Evolutionary conservation across 2,888 invertebrate species (phyloP), one percentile per base, ranked within the genome.

Genomic region (Ferdinandea cuprea): DNA sequence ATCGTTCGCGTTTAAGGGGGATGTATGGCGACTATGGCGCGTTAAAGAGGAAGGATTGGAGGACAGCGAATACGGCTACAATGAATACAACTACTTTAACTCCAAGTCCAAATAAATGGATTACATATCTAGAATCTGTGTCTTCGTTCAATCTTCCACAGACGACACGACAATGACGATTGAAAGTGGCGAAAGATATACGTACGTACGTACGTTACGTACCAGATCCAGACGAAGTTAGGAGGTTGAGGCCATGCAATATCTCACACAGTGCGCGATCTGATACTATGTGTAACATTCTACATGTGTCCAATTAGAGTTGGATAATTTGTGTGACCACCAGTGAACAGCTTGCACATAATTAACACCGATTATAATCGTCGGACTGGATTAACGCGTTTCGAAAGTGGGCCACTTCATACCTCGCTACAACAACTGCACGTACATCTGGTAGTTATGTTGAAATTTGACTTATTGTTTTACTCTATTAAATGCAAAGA

Each of bases 271-370:
- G 9, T 68, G 73, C 13, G 9, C 44, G 44, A 44, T 44, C 44
- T 40, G 56, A 68, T 74, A 68, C 61, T 48, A 15, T 71, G 69
- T 76, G 76, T 76, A 81, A 76, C 65, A 71, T 21, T 19, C 76
- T 71, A 76, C 63, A 80, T 81, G 71, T 76, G 76, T 65, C 76
- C 80, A 81, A 81, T 81, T 76, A 81, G 76, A 81, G 76, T 76
- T 81, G 69, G 76, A 65, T 76, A 81, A 81, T 76, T 81, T 76
- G 80, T 81, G 65, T 76, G 80, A 65, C 80, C 80, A 81, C 76
- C 80, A 65, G 74, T 54, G 71, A 69, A 76, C 69, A 63, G 76
- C 56, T 65, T 65, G 80, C 63, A 65, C 65, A 73, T 69, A 80
- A 80, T 80, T 74, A 74, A 74, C 63, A 50, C 56, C 63, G 69